A percentile compares a stretch with the other conserved stretches of the same genome.
These are phyloP conservation scores for Aphidius colemani DNA, from an alignment of 2,888 invertebrate genomes.

Conservation along the genomic window DNA sequence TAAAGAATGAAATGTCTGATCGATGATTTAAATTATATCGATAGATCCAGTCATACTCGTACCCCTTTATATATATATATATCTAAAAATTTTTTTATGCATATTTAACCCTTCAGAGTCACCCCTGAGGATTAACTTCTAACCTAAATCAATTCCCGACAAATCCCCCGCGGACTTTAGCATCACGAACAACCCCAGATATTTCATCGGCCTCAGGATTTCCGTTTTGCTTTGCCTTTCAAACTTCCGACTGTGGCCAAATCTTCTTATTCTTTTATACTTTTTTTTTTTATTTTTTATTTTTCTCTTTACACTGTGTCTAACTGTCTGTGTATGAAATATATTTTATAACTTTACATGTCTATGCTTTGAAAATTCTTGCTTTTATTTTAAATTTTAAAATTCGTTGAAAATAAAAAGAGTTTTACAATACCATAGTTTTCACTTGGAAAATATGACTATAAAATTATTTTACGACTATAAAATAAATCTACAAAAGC, in stretches of 20 bases:
- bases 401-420: background rate
- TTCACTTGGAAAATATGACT: too few species aligned
- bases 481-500: too few species aligned
- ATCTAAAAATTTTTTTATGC: too few species aligned
- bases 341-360: background rate
- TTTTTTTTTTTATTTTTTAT: background rate
- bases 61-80: background rate
- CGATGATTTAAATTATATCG: too few species aligned
- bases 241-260: slow-evolving; percentile 27
- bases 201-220: slow-evolving; percentile 49
- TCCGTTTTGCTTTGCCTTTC: slow-evolving; percentile 32
- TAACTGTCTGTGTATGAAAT: background rate
- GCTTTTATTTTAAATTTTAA: too few species aligned
- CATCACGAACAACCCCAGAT: slow-evolving; percentile 41
- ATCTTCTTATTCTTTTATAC: background rate
- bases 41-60: background rate
- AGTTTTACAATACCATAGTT: background rate
- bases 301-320: background rate
- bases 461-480: too few species aligned
- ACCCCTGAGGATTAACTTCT: slow-evolving; percentile 46
- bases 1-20: too few species aligned
- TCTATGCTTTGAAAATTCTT: too few species aligned
- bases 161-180: slow-evolving; percentile 44
- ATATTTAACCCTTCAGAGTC: too few species aligned
- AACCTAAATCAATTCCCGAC: slow-evolving; percentile 54